Evolutionary conservation across 2,888 invertebrate species (phyloP), one percentile per base, ranked within the genome.

Genomic region (Drosophila flavopinicola): DNA sequence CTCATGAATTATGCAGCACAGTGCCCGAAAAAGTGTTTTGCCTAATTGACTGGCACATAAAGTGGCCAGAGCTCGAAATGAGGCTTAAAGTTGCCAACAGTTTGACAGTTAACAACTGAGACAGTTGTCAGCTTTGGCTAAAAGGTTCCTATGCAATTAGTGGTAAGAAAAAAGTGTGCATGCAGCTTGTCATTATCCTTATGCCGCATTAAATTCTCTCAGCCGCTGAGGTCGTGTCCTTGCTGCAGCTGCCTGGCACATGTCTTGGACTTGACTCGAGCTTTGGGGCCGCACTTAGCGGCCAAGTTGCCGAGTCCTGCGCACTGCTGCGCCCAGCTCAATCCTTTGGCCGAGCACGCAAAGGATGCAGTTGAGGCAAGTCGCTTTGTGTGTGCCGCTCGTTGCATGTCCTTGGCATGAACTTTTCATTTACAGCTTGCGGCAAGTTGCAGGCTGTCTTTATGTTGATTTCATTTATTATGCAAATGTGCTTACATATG

Each of bases 381-480:
- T 37, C 20, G 13, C 39, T 11, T 39, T 38, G 23, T 59, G 33
- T 53, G 42, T n/a, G n/a, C n/a, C n/a, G n/a, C n/a, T 37, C 63
- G 30, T 15, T 53, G 59, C 47, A 59, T 79, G 85, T 74, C 82
- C 78, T 74, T 79, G 65, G 44, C 75, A 71, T 70, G 54, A 85
- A 85, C 85, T 85, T 82, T 78, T 85, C 58, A 80, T 77, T 82
- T 78, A 70, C 83, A 84, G 56, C 77, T 65, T 72, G 65, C 61
- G 61, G 51, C 44, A 61, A 64, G 53, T 57, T 66, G 38, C 52
- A 41, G 13, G 32, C 60, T 15, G 13, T 15, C 17, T 44, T 3
- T 63, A 54, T 48, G 45, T 64, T 74, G 59, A 84, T 80, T 86
- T 82, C 66, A 84, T 87, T 83, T 84, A 85, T 83, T 84, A 87